Base-by-base conservation (phyloP, 2,113 vertebrate genomes). In the Trogon surrucura region DNA sequence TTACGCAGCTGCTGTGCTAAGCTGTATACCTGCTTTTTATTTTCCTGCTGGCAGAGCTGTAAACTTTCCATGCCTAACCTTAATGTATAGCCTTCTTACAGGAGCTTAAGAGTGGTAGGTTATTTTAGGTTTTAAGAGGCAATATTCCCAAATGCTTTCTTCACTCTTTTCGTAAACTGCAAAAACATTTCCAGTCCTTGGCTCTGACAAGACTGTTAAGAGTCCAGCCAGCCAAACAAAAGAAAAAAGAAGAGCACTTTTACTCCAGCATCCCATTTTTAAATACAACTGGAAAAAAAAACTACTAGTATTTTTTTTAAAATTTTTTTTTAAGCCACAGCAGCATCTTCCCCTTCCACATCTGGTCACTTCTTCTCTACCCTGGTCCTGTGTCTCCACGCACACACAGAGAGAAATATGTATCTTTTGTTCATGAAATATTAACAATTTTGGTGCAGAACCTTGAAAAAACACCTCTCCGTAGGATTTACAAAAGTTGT, bases 21-120 rank as follows among this genome's bases (percentile, higher is more conserved):
- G 80, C 38, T 94, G 83, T 93, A 91, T 92, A 90, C 92, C 83
- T 88, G 69, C 38, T 79, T 83, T 94, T 85, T 89, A 47, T 95
- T 93, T 91, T 84, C 83, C 57, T 95, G 19, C 71, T 93, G 93
- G 83, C 53, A 78, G 56, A 77, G 77, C 44, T 56, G 56, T 88
- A 22, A 53, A 41, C 85, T 92, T 91, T 41, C 72, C 30, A 3
- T 75, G 57, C 50, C 61, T 69, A 65, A n/a, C 61, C 38, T 69
- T 67, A 71, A 78, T 11, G 7, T 81, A 57, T 56, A 58, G 69
- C 9, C 25, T 71, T 57, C 88, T 64, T 84, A 64, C 38, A 84
- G 92, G 64, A 78, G 72, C 48, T 88, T 11, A 58, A n/a, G 82
- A 90, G 69, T 23, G 65, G 65, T 71, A 41, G 72, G 38, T 93